These are phyloP conservation scores for Parazoanthus swiftii DNA, from an alignment of 92 coral and sea anemone genomes.

Conservation along the genomic window DNA sequence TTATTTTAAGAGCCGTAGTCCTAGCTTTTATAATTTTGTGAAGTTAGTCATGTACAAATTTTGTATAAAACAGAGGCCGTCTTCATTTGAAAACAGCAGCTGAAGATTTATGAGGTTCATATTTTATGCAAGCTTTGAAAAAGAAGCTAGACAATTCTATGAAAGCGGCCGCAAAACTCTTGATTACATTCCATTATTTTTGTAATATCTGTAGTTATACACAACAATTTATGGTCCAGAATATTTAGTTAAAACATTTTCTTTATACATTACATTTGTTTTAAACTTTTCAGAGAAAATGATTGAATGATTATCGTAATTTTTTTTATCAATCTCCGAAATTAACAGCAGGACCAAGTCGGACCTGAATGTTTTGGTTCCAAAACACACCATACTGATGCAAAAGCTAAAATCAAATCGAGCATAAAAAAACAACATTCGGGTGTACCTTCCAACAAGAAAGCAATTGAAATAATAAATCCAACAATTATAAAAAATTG, in stretches of 20 bases:
- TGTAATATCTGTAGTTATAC: conserved; percentile 26
- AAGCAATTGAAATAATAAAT: conserved; percentile 16
- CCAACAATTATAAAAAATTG: background rate
- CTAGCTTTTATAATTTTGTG: background rate
- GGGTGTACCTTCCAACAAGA: background rate
- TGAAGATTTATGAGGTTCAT: conserved; percentile 31
- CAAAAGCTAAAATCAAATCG: background rate
- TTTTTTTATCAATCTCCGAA: background rate
- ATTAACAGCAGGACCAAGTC: background rate
- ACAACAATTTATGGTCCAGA: conserved; percentile 8
- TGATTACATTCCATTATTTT: conserved; percentile 33
- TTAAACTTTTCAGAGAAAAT: background rate
- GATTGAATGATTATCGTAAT: background rate
- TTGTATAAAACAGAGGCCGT: conserved; percentile 1
- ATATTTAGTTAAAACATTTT: conserved; percentile 27
- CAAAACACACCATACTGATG: background rate
- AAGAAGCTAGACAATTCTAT: conserved; percentile 11
- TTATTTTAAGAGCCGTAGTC: background rate
- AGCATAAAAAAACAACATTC: background rate
- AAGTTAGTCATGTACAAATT: background rate
- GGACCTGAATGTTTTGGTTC: background rate
- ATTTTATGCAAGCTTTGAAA: conserved; percentile 34
- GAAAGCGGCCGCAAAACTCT: conserved; percentile 11
- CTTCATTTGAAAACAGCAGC: conserved; percentile 39
- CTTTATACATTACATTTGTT: background rate